These are phyloP conservation scores for Mesorhabditis sp. DNA, from an alignment of 2,888 invertebrate species.

Conservation along the genomic window DNA sequence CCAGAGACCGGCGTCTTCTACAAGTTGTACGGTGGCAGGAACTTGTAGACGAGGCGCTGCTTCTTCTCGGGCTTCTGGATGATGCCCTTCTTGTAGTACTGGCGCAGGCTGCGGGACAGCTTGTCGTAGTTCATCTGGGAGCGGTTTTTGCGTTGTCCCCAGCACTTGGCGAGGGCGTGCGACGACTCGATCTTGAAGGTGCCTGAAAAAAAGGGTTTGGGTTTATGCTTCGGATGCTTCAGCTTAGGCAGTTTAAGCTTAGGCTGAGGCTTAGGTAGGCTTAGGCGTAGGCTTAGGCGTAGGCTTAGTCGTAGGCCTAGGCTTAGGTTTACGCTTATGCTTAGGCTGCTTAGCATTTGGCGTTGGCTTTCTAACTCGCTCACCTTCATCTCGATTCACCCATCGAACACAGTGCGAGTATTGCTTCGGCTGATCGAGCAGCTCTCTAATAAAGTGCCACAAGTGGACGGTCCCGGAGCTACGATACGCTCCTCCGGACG, in stretches of 20 bases:
- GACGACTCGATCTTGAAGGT: slow-evolving; percentile 98
- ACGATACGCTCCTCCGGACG: slow-evolving; percentile 8
- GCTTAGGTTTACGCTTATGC: background rate
- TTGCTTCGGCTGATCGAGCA: slow-evolving; percentile 79
- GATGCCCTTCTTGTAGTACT: slow-evolving; percentile 86
- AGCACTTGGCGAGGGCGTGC: slow-evolving; percentile 88
- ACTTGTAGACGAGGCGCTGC: slow-evolving; percentile 96
- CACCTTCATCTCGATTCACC: slow-evolving; percentile 84
- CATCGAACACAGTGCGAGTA: slow-evolving; percentile 93
- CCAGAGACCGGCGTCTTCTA: slow-evolving; percentile 13
- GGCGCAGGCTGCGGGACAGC: slow-evolving; percentile 89
- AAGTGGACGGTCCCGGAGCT: slow-evolving; percentile 73
- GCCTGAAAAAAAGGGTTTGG: slow-evolving; percentile 49
- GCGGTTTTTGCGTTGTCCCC: slow-evolving; percentile 96
- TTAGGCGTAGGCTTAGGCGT: background rate
- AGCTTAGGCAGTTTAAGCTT: background rate
- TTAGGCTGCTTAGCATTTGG: background rate
- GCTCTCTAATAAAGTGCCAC: slow-evolving; percentile 96
- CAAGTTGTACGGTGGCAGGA: slow-evolving; percentile 62
- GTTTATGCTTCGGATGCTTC: background rate
- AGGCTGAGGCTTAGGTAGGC: background rate
- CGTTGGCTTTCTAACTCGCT: slow-evolving; percentile 2
- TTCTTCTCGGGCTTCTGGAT: slow-evolving; percentile 96
- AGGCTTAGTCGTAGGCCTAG: background rate
- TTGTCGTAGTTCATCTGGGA: slow-evolving; percentile 99